phyloP scores from a whole-genome alignment of 1,140 invertebrate species.

The Leptopilina boulardi region DNA sequence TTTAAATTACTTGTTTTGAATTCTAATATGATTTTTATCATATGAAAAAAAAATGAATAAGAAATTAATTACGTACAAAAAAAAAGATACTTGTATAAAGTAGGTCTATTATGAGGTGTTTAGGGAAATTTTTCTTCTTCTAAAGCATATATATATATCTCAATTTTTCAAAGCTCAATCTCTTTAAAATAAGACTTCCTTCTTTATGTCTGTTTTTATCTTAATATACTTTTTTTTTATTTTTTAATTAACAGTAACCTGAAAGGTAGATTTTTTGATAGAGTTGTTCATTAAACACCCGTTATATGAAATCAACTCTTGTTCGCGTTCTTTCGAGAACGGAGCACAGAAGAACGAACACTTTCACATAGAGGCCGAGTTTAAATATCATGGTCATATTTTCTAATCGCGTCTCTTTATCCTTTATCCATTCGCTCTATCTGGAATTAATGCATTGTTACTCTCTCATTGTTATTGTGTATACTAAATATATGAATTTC shows the following conservation, averaged over 20 bases:
- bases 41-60: neutral
- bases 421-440: constrained; percentile 47
- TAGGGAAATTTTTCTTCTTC: too few relatives aligned
- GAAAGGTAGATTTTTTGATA: neutral
- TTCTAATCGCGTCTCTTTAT: constrained; percentile 64
- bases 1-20: neutral
- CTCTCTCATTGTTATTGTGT: constrained; percentile 37
- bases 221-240: neutral
- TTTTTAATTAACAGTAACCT: neutral
- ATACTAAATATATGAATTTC: neutral
- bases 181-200: too few relatives aligned
- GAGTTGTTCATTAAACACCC: constrained; percentile 51
- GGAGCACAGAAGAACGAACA: constrained; percentile 62
- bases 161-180: too few relatives aligned
- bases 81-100: neutral
- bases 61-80: neutral
- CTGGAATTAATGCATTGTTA: constrained; percentile 49
- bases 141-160: too few relatives aligned
- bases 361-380: constrained; percentile 69
- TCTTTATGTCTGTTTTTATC: neutral
- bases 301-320: constrained; percentile 61
- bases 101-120: too few relatives aligned
- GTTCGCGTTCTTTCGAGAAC: constrained; percentile 60
- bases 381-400: constrained; percentile 71
- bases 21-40: neutral